Conservation (phyloP, 2,113 vertebrate species). For the Corythornis vintsioides region DNA sequence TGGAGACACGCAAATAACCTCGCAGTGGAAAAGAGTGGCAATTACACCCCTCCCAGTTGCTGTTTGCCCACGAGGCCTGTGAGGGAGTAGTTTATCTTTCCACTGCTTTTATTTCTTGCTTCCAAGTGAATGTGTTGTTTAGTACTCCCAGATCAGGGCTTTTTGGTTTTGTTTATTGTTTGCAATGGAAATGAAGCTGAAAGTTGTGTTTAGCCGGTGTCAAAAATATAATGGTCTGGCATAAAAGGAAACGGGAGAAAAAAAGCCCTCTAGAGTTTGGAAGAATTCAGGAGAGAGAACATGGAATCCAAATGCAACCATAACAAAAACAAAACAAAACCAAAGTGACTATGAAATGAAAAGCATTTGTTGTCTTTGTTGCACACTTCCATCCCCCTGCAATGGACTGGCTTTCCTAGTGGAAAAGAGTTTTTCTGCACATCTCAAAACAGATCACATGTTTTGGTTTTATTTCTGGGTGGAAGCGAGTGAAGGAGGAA, state of each 20-base stretch:
- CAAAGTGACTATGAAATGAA: not conserved
- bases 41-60: not conserved
- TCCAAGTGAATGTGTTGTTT: not conserved
- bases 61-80: not conserved
- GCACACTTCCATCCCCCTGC: not conserved
- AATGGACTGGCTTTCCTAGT: not conserved
- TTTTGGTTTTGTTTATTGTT: not conserved
- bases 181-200: not conserved
- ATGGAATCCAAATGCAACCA: not conserved
- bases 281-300: not conserved
- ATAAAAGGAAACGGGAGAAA: not conserved
- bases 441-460: not conserved
- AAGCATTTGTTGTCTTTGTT: not conserved
- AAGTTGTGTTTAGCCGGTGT: not conserved
- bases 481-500: not conserved
- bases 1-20: conserved; percentile 19
- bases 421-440: not conserved
- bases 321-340: not conserved
- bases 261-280: not conserved
- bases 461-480: not conserved
- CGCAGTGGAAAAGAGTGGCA: not conserved
- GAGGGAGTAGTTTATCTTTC: not conserved
- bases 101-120: not conserved
- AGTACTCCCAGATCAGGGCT: not conserved
- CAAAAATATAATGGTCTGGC: not conserved